Evolutionary conservation across 1,140 invertebrate genomes (phyloP), one percentile per base, ranked within the genome.

Genomic region (Anoplolepis gracilipes): DNA sequence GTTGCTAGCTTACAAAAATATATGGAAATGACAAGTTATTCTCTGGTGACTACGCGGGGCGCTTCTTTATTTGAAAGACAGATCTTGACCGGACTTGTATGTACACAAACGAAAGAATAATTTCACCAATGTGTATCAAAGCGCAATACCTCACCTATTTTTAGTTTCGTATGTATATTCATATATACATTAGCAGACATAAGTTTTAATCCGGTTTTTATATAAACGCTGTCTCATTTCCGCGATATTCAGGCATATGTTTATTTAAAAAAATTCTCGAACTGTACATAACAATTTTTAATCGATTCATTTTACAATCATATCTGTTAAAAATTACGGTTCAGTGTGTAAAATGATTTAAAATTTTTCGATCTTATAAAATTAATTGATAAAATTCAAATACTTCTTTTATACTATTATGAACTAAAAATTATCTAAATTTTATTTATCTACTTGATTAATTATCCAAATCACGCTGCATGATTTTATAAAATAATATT

Each of bases 31-130:
- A 81, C 64, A 84, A 91, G 87, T 89, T 90, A 89, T 91, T 90
- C 84, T 49, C 16, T 49, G 4, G 59, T 57, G 36, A 39, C 6
- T 69, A 61, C 28, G 70, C n/a, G 65, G 19, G 33, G 46, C 46
- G 67, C 62, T 70, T 85, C 86, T 79, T 79, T 79, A 91, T 91
- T 91, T 91, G 85, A 91, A 91, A 90, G 84, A 90, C 86, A 91
- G 87, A 91, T 91, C n/a, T n/a, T n/a, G n/a, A n/a, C n/a, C 77
- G 67, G 39, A 73, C 46, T 87, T 39, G 75, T n/a, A n/a, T n/a
- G n/a, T 67, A 64, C 82, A 69, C n/a, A n/a, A n/a, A n/a, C 67
- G 87, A 65, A 87, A 90, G 75, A 88, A 91, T 90, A 91, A 91
- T 88, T 86, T 89, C 36, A 39, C 49, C 61, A 61, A 62, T 87